These are phyloP conservation scores for Mormoops blainvillei DNA, from an alignment of 2,113 vertebrate species.

Conservation along the genomic window DNA sequence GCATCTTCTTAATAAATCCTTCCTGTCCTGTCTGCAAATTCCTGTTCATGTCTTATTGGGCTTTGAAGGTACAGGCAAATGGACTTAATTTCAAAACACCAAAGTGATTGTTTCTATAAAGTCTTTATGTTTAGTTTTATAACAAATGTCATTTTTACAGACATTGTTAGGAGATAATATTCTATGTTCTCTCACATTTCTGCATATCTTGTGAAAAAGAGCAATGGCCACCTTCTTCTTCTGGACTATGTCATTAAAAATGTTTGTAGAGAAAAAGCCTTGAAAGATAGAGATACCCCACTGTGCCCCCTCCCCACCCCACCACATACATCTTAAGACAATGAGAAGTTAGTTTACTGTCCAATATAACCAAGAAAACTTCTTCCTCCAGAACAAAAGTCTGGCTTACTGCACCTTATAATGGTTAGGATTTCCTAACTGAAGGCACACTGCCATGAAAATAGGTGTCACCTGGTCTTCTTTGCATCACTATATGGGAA, in stretches of 20 bases:
- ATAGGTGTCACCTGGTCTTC: neutral
- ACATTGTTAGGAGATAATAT: neutral
- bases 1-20: neutral
- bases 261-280: neutral
- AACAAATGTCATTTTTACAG: neutral
- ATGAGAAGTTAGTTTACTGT: neutral
- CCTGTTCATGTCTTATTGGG: neutral
- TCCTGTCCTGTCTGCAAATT: neutral
- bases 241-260: neutral
- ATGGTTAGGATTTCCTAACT: neutral
- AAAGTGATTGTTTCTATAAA: neutral
- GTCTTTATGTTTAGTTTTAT: neutral
- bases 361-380: neutral
- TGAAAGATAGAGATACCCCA: neutral
- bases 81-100: neutral
- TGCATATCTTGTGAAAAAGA: neutral
- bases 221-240: neutral
- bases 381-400: neutral
- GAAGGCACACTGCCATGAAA: neutral
- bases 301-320: accelerated
- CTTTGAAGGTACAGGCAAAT: neutral
- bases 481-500: neutral
- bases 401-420: neutral
- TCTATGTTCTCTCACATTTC: neutral
- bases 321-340: neutral